Percentiles rank a stretch among this genome's conserved stretches.
Evolutionary conservation across 1,140 invertebrate species (phyloP).

Genomic region (Babylonia areolata): DNA sequence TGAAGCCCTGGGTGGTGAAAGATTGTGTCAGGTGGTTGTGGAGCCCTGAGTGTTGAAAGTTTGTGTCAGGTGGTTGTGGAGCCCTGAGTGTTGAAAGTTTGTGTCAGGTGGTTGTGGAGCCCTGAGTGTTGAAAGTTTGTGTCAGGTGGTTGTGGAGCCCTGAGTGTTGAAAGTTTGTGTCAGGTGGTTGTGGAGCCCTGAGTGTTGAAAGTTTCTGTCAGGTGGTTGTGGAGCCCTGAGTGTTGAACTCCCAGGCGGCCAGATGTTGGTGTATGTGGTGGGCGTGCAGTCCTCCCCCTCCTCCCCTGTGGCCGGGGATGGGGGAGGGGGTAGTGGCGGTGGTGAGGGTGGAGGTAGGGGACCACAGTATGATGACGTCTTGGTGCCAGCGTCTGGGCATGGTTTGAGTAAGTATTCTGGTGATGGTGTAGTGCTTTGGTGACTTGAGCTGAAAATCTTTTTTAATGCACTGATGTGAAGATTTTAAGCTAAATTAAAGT

Average conservation of each 20-base stretch:
- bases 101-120: background rate
- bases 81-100: background rate
- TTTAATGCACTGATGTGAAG: background rate
- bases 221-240: background rate
- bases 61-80: no score
- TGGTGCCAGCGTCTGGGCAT: background rate
- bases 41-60: no score
- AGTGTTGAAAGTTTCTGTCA: background rate
- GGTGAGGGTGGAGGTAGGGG: background rate
- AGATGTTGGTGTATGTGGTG: slow-evolving; percentile 25
- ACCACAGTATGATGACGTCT: no score
- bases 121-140: background rate
- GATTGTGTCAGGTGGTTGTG: no score
- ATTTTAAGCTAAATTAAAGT: background rate
- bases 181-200: background rate
- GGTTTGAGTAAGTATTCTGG: background rate
- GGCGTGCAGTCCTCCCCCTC: background rate
- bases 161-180: background rate
- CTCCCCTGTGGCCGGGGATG: background rate
- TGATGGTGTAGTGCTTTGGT: background rate
- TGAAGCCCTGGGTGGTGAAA: no score
- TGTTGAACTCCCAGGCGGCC: background rate
- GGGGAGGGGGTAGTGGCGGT: background rate
- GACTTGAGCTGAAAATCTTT: background rate
- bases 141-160: no score